Base-by-base conservation (phyloP, 2,797 vertebrate species). In the Etheostoma nigrum region DNA sequence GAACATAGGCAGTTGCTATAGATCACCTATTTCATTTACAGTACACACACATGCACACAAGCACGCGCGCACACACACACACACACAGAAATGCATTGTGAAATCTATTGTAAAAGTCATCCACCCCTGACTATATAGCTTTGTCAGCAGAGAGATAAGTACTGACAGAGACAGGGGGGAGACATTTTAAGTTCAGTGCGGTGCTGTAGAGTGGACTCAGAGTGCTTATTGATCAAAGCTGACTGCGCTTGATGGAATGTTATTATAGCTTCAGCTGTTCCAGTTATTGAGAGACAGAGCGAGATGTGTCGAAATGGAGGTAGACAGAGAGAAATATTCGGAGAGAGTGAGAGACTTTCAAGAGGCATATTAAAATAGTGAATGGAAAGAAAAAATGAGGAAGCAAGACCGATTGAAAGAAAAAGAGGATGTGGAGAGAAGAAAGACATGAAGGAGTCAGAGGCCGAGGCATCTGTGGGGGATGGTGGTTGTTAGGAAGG, bases 151-250 rank as follows among this genome's bases (percentile, higher is more conserved):
- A 25, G 88, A 90, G 91, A 90, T 91, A 90, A 92, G 92, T 90
- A 90, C 88, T 88, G 83, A 86, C 86, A 78, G 89, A 92, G 93
- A 93, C 91, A 91, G 91, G 86, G 53, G 88, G 91, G 92, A 94
- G 92, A 90, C 91, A 82, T 91, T 90, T 88, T 86, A 90, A 85
- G 90, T 89, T 77, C 82, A 58, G 82, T 67, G 88, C 15, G 78
- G 76, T 47, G 82, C 90, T 88, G 80, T 54, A 81, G 91, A 91
- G 88, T 86, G 86, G 83, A 89, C 79, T 89, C 84, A 92, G 66
- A 94, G 93, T 93, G 93, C 92, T 94, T 94, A 94, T 94, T 93
- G 93, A 94, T 94, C 91, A 91, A 72, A 81, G 89, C 88, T 79
- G 89, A 72, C 88, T 72, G 77, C 42, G 82, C 87, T 71, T 93